These are phyloP conservation scores for Felis chaus DNA, from an alignment of 2,113 vertebrate species.

Conservation along the genomic window DNA sequence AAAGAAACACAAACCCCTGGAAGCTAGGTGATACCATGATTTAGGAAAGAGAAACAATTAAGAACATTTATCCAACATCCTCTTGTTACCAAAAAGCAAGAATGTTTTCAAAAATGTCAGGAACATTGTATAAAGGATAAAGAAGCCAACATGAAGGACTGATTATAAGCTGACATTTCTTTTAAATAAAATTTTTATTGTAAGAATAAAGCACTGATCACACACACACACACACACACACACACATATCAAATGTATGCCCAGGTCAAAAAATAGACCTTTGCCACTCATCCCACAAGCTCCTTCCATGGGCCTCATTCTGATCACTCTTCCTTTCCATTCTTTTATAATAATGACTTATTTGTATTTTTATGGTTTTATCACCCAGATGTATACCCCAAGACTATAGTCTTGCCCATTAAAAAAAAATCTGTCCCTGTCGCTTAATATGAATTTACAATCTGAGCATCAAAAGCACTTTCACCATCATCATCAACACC, in stretches of 20 bases:
- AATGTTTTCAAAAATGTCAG: neutral
- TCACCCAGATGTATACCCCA: neutral
- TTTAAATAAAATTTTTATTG: neutral
- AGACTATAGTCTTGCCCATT: neutral
- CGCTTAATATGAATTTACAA: neutral
- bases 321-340: neutral
- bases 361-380: neutral
- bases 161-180: neutral
- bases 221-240: neutral
- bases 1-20: neutral
- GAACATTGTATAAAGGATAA: neutral
- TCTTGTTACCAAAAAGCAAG: neutral
- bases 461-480: neutral
- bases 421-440: neutral
- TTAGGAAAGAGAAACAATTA: neutral
- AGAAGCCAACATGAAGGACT: neutral
- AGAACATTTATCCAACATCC: neutral
- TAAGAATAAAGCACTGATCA: neutral
- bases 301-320: neutral
- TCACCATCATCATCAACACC: neutral
- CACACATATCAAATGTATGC: neutral
- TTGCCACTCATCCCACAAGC: neutral
- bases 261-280: neutral
- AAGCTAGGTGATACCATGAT: neutral
- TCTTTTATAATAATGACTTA: neutral